Base-by-base conservation (phyloP, 2,113 vertebrate genomes). In the Stomatorhinus ivindoensis region DNA sequence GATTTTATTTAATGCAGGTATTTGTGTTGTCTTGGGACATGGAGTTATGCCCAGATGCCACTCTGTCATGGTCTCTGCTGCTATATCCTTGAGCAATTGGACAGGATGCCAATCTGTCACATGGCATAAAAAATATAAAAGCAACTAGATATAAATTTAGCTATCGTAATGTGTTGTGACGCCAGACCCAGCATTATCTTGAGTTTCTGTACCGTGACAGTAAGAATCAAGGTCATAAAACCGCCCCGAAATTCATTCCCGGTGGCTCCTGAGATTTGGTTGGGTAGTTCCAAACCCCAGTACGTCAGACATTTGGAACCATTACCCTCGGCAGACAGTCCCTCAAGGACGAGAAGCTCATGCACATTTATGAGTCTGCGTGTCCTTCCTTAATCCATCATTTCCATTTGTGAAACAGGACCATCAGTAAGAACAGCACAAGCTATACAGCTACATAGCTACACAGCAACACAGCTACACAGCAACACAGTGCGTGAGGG, bases 341-440 rank as follows among this genome's bases (percentile, higher is more conserved):
- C 83, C 24, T 86, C 46, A 86, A 86, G 83, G 46, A 86, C 83
- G 44, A 48, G 46, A 48, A 86, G 47, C 44, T 47, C 46, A 48
- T 86, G 83, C 24, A 48, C 44, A 86, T 86, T 86, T 86, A 50
- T 86, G 83, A 86, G 83, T 21, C 44, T 47, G 83, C 24, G 35
- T 80, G 13, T 39, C 73, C 73, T 47, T 27, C 46, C 83, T 27
- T 48, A 47, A 50, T 86, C 83, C 83, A 50, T 48, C 44, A 27
- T 48, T 31, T 50, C 24, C 83, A 50, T 86, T 86, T 50, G n/a
- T 11, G 21, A 50, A 47, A 46, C 47, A 27, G 24, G 7, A 27
- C 24, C 83, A 50, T 86, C 83, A 50, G n/a, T 86, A 50, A 31
- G 46, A 21, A 5, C 21, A 31, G 83, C 83, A 86, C 83, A 10